A percentile compares a stretch with the other conserved stretches of the same genome.
phyloP scores from a whole-genome alignment of 2,113 vertebrate species.

The Scomber colias region DNA sequence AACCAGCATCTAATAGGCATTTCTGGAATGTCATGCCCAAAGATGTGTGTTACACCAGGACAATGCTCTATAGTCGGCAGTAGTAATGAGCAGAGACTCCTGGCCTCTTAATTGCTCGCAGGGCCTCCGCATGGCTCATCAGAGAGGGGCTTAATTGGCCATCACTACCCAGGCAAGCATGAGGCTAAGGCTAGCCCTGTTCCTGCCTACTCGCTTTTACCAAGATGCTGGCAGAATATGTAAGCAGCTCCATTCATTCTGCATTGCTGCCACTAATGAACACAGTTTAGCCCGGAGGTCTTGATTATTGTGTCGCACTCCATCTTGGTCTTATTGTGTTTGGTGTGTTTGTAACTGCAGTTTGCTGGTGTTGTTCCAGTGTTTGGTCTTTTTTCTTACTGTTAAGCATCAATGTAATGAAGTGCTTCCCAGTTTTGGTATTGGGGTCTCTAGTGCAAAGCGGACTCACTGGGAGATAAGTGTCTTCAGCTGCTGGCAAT shows the following conservation, averaged over 20 bases:
- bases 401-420: constrained; percentile 75
- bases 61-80: constrained; percentile 62
- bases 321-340: constrained; percentile 58
- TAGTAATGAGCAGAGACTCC: constrained; percentile 80
- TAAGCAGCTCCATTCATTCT: constrained; percentile 76
- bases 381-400: constrained; percentile 61
- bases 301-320: constrained; percentile 67
- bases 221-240: constrained; percentile 72
- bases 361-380: constrained; percentile 59
- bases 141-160: constrained; percentile 85
- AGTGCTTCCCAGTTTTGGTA: constrained; percentile 74
- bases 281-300: constrained; percentile 67
- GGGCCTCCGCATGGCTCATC: constrained; percentile 79
- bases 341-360: constrained; percentile 52
- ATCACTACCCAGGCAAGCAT: constrained; percentile 81
- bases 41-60: constrained; percentile 53
- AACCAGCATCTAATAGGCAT: constrained; percentile 59
- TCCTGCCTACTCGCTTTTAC: constrained; percentile 61
- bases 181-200: constrained; percentile 72
- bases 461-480: constrained; percentile 71
- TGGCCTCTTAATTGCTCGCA: constrained; percentile 80
- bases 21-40: constrained; percentile 60
- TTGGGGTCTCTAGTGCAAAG: constrained; percentile 70
- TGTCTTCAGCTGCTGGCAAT: constrained; percentile 81
- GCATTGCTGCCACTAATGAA: constrained; percentile 79